phyloP scores from a whole-genome alignment of 2,797 vertebrate species.

The Alauda arvensis region DNA sequence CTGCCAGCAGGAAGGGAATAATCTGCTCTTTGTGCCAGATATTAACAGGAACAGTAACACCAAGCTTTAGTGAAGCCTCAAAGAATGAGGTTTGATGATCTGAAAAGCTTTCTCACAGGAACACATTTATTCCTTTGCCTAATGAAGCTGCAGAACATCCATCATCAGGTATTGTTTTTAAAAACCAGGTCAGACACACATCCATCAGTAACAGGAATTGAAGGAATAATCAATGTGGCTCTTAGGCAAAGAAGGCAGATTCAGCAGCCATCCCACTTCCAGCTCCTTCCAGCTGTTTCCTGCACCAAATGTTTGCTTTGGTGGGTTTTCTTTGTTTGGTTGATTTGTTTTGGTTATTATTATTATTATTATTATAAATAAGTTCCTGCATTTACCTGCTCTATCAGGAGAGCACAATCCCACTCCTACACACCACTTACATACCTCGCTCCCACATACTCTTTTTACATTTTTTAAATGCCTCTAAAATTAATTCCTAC shows the following conservation, averaged over 20 bases:
- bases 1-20: background rate
- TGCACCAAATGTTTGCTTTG: background rate
- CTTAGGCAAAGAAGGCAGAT: background rate
- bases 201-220: background rate
- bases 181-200: background rate
- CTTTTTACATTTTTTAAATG: background rate
- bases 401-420: background rate
- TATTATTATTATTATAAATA: background rate
- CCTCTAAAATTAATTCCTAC: background rate
- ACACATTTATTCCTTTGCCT: background rate
- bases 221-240: background rate
- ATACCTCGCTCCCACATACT: fast-evolving
- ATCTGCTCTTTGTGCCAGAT: background rate
- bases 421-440: background rate
- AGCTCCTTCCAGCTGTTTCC: background rate
- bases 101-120: background rate
- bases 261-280: background rate
- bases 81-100: background rate
- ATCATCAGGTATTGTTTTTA: background rate
- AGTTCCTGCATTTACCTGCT: background rate
- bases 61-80: background rate
- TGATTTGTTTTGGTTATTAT: too few relatives aligned
- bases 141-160: background rate
- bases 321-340: too few relatives aligned
- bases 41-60: background rate